These are phyloP conservation scores for Hylaeus volcanicus DNA, from an alignment of 1,140 invertebrate species.

Conservation along the genomic window DNA sequence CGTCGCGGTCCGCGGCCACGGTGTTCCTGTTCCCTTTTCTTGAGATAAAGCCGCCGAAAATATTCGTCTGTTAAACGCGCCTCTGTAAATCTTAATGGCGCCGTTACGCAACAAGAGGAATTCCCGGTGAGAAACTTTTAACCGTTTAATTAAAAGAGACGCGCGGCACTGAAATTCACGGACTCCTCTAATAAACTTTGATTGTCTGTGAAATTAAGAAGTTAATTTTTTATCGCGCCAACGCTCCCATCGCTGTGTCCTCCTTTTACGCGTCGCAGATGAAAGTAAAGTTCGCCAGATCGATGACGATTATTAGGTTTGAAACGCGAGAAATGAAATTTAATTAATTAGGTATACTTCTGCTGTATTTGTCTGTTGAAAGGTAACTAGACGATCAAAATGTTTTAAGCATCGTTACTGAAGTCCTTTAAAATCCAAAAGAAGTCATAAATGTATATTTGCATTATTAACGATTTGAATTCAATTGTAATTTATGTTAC, in stretches of 20 bases:
- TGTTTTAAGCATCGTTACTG: no score
- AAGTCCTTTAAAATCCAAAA: no score
- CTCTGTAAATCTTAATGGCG: slow-evolving; percentile 43
- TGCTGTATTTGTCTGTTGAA: no score
- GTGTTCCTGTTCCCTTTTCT: slow-evolving; percentile 2
- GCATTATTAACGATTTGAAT: no score
- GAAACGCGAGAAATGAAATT: no score
- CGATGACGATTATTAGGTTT: no score
- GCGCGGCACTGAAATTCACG: slow-evolving; percentile 2
- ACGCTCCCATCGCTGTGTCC: not conserved
- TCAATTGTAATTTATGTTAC: no score
- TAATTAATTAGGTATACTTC: no score
- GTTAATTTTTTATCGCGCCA: not conserved
- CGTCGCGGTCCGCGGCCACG: slow-evolving; percentile 19
- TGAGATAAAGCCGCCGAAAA: slow-evolving; percentile 43
- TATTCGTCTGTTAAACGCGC: slow-evolving; percentile 36
- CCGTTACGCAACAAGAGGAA: slow-evolving; percentile 1
- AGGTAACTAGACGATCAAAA: no score
- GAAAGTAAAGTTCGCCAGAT: no score
- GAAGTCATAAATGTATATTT: no score
- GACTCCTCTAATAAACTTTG: slow-evolving; percentile 8
- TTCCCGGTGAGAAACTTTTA: not conserved
- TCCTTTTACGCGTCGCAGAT: no score
- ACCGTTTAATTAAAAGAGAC: slow-evolving; percentile 28
- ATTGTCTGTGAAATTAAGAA: not conserved